phyloP scores from a whole-genome alignment of 2,113 vertebrate species.

The Henicopernis longicauda region DNA sequence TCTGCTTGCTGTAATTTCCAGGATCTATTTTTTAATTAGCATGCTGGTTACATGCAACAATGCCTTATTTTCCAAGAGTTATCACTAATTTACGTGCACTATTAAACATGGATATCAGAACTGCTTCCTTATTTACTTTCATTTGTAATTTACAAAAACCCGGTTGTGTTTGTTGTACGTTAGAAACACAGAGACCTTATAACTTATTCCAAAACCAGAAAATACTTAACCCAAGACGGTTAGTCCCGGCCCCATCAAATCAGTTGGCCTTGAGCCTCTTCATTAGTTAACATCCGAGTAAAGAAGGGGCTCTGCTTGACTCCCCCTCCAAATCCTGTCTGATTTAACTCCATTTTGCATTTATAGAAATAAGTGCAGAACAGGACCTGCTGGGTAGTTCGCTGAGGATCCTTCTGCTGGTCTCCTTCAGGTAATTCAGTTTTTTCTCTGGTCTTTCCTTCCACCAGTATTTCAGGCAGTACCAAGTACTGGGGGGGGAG shows the following conservation, averaged over 20 bases:
- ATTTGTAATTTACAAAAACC: neutral
- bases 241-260: neutral
- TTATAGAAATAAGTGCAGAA: neutral
- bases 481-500: neutral
- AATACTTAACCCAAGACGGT: neutral
- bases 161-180: neutral
- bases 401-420: neutral
- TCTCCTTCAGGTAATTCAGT: neutral
- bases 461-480: neutral
- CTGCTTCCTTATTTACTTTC: neutral
- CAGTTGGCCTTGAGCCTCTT: neutral
- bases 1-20: neutral
- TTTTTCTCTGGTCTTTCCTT: neutral
- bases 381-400: neutral
- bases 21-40: neutral
- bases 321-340: neutral
- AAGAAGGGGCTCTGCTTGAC: neutral
- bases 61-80: neutral
- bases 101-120: neutral
- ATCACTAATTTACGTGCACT: neutral
- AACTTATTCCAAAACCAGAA: neutral
- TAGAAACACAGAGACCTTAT: neutral
- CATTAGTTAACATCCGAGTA: fast-evolving
- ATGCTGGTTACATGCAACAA: neutral
- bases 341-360: neutral